Evolutionary conservation across 2,888 invertebrate genomes (phyloP).

Genomic region (Drosophila subquinaria): DNA sequence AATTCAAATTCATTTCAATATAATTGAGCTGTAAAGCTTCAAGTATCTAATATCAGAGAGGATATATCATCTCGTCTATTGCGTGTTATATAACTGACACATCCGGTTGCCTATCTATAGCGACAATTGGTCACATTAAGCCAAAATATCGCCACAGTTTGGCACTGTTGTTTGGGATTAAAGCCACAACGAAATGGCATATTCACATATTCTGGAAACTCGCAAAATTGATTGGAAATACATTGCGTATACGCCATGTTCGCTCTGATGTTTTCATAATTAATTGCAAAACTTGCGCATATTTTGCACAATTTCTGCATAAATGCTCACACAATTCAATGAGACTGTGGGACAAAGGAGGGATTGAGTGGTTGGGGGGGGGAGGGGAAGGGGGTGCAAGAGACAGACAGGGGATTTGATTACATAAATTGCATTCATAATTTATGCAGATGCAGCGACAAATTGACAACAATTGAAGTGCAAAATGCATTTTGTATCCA

Average conservation of each 20-base stretch:
- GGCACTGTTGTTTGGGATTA: constrained; percentile 1
- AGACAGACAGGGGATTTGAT: constrained; percentile 12
- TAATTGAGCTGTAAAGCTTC: no score
- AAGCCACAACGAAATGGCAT: constrained; percentile 10
- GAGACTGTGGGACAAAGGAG: neutral
- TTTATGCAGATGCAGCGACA: constrained; percentile 22
- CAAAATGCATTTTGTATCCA: constrained; percentile 9
- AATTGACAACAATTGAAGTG: constrained; percentile 26
- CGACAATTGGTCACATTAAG: constrained; percentile 1
- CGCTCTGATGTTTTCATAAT: constrained; percentile 52
- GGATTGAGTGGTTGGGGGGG: no score
- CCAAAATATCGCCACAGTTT: neutral
- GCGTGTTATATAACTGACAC: constrained; percentile 1
- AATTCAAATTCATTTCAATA: no score
- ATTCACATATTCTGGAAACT: neutral
- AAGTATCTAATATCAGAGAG: no score
- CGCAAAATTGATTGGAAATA: constrained; percentile 5
- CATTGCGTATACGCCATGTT: constrained; percentile 50
- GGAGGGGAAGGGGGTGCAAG: neutral
- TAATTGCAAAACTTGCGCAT: constrained; percentile 54
- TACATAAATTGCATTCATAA: constrained; percentile 41
- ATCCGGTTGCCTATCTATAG: neutral
- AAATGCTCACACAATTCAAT: constrained; percentile 54
- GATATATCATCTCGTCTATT: no score
- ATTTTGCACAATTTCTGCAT: constrained; percentile 54